Conservation (phyloP, 2,888 invertebrate genomes). For the Tinea pellionella region DNA sequence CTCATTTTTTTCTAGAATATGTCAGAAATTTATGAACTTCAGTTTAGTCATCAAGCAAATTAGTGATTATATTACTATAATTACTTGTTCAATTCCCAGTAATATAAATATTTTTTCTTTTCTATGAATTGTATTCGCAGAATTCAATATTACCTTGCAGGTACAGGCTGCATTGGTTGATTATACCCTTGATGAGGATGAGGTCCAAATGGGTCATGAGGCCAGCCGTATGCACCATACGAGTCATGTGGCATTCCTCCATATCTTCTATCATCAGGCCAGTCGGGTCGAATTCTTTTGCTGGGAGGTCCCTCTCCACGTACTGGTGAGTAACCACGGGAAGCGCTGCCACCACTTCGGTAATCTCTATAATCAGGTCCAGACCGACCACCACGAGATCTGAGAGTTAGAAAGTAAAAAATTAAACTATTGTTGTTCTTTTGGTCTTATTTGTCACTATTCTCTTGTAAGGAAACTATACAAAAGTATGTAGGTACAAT, state of each 20-base stretch:
- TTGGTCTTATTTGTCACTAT: too few relatives aligned
- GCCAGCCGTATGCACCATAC: constrained; percentile 67
- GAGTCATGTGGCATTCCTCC: constrained; percentile 63
- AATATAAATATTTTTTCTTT: too few relatives aligned
- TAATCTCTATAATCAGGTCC: constrained; percentile 85
- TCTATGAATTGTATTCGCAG: too few relatives aligned
- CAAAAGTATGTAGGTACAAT: too few relatives aligned
- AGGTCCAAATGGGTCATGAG: constrained; percentile 64
- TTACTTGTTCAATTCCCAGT: too few relatives aligned
- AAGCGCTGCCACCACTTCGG: constrained; percentile 75
- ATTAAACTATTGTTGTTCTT: too few relatives aligned
- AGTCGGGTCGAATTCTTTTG: constrained; percentile 80
- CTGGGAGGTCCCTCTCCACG: constrained; percentile 81
- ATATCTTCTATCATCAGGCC: constrained; percentile 70
- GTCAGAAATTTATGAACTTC: too few relatives aligned
- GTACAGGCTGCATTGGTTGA: constrained; percentile 65
- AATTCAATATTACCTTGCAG: constrained; percentile 52
- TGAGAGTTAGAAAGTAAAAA: constrained; percentile 18
- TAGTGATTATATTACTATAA: too few relatives aligned
- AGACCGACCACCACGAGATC: constrained; percentile 74
- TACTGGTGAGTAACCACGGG: constrained; percentile 80
- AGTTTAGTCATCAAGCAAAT: too few relatives aligned
- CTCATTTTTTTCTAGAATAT: too few relatives aligned
- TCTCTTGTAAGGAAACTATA: too few relatives aligned
- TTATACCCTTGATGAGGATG: constrained; percentile 74